Percentiles rank a stretch among this genome's conserved stretches.
Evolutionary conservation across 1,140 invertebrate species (phyloP).

Genomic region (Asbolus verrucosus): DNA sequence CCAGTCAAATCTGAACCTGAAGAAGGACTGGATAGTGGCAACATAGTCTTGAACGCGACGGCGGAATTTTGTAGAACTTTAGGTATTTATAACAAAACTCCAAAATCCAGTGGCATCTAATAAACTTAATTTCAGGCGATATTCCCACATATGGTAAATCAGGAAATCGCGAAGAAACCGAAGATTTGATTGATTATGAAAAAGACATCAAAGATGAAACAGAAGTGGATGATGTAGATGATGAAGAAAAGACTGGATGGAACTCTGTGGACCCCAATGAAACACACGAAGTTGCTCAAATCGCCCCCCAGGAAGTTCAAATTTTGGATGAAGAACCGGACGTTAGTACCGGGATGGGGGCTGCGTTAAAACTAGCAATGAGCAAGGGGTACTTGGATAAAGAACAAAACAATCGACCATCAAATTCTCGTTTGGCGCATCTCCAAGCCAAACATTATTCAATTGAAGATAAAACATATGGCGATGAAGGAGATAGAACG

Average conservation of each 20-base stretch:
- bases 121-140: too few relatives aligned
- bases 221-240: slow-evolving; percentile 60
- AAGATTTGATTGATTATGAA: slow-evolving; percentile 77
- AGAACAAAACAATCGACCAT: slow-evolving; percentile 79
- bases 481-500: slow-evolving; percentile 69
- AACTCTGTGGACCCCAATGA: slow-evolving; percentile 68
- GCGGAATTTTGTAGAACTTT: slow-evolving; percentile 97
- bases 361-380: slow-evolving; percentile 90
- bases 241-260: slow-evolving; percentile 64
- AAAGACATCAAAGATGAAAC: slow-evolving; percentile 56
- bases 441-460: slow-evolving; percentile 93
- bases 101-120: too few relatives aligned
- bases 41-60: slow-evolving; percentile 91
- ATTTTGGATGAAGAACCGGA: slow-evolving; percentile 96
- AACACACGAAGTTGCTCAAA: slow-evolving; percentile 59
- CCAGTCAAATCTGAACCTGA: slow-evolving; percentile 67
- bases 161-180: slow-evolving; percentile 87
- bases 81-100: too few relatives aligned
- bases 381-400: slow-evolving; percentile 96
- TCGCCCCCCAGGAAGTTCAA: slow-evolving; percentile 71
- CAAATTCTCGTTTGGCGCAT: slow-evolving; percentile 79
- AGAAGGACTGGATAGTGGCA: slow-evolving; percentile 65
- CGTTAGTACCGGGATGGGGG: slow-evolving; percentile 91
- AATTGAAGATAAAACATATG: slow-evolving; percentile 95
- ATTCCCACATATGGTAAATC: slow-evolving; percentile 93